Evolutionary conservation across 2,888 invertebrate genomes (phyloP).

Genomic region (Nomada goodeniana): DNA sequence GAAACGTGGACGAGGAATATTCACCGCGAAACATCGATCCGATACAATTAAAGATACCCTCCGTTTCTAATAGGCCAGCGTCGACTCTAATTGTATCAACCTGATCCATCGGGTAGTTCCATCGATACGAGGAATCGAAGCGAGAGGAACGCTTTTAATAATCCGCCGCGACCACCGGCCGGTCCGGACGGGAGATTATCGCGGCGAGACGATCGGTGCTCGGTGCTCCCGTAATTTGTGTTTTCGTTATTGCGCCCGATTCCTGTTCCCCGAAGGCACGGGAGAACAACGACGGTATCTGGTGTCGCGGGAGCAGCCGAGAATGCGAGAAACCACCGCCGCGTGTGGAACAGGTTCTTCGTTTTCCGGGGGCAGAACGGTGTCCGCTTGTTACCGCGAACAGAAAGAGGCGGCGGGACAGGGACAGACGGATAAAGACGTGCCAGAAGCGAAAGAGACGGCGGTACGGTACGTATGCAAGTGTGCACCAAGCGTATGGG

Average conservation of each 20-base stretch:
- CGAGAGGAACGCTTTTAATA: conserved; percentile 19
- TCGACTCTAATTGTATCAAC: conserved; percentile 8
- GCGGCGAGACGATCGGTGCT: conserved; percentile 49
- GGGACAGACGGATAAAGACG: neutral
- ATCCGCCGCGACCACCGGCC: conserved; percentile 47
- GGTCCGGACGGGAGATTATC: conserved; percentile 42
- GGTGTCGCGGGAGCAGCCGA: conserved; percentile 60
- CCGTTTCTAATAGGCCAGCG: neutral
- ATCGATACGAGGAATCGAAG: neutral
- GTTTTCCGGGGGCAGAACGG: conserved; percentile 77
- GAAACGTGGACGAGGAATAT: too few species aligned
- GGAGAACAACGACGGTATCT: conserved; percentile 54
- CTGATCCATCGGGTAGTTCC: neutral
- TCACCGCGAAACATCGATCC: neutral
- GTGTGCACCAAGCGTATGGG: conserved; percentile 11
- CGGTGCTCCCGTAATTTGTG: conserved; percentile 69
- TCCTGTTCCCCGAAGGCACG: conserved; percentile 47
- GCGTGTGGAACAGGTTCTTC: conserved; percentile 76
- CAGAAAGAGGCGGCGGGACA: neutral
- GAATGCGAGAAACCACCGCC: conserved; percentile 70
- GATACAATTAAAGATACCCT: neutral
- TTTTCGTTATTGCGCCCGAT: conserved; percentile 64
- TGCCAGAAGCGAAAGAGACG: neutral
- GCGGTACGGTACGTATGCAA: neutral
- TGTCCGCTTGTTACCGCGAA: conserved; percentile 55